Evolutionary conservation across 2,888 invertebrate species (phyloP).

Genomic region (Napeogenes sylphis): DNA sequence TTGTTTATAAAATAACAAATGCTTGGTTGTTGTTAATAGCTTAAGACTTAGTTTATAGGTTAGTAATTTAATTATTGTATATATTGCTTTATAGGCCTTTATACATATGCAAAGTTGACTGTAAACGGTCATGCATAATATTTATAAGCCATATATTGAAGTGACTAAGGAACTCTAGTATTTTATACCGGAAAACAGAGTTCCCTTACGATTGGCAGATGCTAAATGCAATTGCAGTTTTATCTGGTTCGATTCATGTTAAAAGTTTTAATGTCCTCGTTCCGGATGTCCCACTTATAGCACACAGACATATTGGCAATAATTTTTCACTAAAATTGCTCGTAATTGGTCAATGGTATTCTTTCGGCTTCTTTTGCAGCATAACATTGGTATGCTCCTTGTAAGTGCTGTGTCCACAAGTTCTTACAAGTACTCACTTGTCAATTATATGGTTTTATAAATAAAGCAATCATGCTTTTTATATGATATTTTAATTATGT

Average conservation of each 20-base stretch:
- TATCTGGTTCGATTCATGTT: slow-evolving; percentile 27
- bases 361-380: slow-evolving; percentile 15
- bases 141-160: not conserved
- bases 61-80: too few species aligned
- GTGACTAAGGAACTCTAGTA: slow-evolving; percentile 9
- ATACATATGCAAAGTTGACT: not conserved
- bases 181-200: slow-evolving; percentile 12
- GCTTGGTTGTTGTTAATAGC: too few species aligned
- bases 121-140: not conserved
- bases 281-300: slow-evolving; percentile 40
- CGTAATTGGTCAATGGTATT: slow-evolving; percentile 18
- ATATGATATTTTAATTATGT: too few species aligned
- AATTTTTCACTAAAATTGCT: slow-evolving; percentile 15
- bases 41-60: too few species aligned
- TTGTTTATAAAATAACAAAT: too few species aligned
- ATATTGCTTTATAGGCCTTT: not conserved
- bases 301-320: slow-evolving; percentile 9
- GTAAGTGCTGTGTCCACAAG: not conserved
- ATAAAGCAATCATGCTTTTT: not conserved
- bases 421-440: not conserved
- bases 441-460: not conserved
- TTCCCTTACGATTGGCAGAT: slow-evolving; percentile 3
- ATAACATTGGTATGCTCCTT: not conserved
- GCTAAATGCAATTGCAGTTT: slow-evolving; percentile 10
- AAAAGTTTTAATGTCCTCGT: slow-evolving; percentile 44